A percentile compares a stretch with the other conserved stretches of the same genome.
phyloP scores from a whole-genome alignment of 2,888 invertebrate genomes.

The Polietes domitor region DNA sequence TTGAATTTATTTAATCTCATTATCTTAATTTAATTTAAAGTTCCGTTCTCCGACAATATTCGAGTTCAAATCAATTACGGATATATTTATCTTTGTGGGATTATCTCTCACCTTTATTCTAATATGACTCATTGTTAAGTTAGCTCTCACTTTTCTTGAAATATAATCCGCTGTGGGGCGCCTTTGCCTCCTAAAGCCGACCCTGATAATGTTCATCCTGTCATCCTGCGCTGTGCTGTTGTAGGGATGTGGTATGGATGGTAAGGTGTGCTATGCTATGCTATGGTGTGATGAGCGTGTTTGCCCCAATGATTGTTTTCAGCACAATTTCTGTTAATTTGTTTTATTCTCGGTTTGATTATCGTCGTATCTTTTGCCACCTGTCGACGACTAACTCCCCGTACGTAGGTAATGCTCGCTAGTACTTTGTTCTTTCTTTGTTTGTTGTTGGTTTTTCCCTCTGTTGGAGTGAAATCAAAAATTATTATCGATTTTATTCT shows the following conservation, averaged over 20 bases:
- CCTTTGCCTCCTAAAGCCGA: no score
- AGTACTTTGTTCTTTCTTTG: neutral
- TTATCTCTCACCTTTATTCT: no score
- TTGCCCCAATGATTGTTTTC: neutral
- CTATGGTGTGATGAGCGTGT: neutral
- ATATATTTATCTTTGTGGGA: no score
- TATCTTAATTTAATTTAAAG: no score
- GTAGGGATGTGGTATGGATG: neutral
- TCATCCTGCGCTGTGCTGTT: neutral
- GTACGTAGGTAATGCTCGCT: neutral
- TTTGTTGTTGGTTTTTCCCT: neutral
- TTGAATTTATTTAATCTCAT: no score
- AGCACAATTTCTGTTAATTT: neutral
- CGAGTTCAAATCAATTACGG: no score
- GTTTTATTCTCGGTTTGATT: constrained; percentile 16
- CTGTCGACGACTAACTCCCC: no score
- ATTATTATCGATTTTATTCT: constrained; percentile 4
- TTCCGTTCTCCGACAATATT: no score
- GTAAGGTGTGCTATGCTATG: neutral
- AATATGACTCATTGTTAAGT: no score
- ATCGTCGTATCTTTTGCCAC: neutral
- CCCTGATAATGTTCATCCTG: neutral
- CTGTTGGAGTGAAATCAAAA: neutral
- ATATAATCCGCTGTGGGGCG: no score
- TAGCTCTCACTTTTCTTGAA: no score